Evolutionary conservation across 1,140 invertebrate species (phyloP), one percentile per base, ranked within the genome.

Genomic region (Drosophila tani): DNA sequence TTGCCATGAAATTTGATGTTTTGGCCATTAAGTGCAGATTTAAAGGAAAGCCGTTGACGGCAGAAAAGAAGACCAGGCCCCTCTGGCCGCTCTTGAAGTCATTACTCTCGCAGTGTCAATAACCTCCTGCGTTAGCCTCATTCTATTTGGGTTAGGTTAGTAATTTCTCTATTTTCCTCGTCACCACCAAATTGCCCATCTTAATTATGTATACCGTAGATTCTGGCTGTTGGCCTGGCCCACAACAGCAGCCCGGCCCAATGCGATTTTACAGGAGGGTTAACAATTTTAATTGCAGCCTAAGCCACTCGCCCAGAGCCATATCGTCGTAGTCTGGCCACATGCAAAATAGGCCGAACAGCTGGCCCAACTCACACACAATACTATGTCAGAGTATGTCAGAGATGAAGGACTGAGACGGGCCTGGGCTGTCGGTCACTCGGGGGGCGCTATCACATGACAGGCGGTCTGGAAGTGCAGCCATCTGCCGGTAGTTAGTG

Each of bases 231-330:
- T 14, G 40, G 56, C 46, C 15, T 45, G 45, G 41, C 32, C 43
- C 29, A 27, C 60, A 47, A 40, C 38, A 68, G 19, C 55, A 32
- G 35, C 41, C 17, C 47, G 14, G 47, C 49, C 75, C 76, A 88
- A 87, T 88, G 77, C 69, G 73, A 87, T 88, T 87, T 84, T 76
- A 75, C 73, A 67, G 58, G 57, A 90, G 81, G 82, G 62, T 87
- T 87, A 63, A 71, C 84, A 75, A 81, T 84, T 88, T 81, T 88
- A 87, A 87, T 88, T 87, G 81, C 81, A 70, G 49, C 64, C 58
- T 56, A 83, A 84, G 57, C 75, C 38, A 62, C 75, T 77, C 29
- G 43, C 43, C 35, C 47, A 46, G 32, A 74, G 24, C 38, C 38
- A 12, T 47, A 35, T 35, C 29, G 8, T 32, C 59, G 69, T 45